Evolutionary conservation across 2,797 vertebrate genomes (phyloP).

Genomic region (Galago senegalensis): DNA sequence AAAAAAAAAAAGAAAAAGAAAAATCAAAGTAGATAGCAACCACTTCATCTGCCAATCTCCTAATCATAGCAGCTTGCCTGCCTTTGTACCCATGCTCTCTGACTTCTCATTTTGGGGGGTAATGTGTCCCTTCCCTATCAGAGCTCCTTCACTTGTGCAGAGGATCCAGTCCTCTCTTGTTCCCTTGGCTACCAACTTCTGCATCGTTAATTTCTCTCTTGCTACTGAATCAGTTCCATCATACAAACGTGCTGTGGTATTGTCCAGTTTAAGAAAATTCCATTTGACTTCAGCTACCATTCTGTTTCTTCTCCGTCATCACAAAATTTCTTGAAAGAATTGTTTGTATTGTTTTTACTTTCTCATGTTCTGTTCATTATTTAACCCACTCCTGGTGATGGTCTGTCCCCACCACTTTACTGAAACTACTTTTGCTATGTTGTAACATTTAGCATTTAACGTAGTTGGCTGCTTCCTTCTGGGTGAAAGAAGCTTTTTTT

Average conservation of each 20-base stretch:
- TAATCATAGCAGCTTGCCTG: constrained; percentile 1
- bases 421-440: background rate
- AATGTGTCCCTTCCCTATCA: background rate
- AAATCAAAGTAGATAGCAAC: background rate
- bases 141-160: background rate
- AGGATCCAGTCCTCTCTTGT: background rate
- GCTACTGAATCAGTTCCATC: background rate
- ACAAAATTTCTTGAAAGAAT: constrained; percentile 21
- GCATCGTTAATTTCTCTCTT: constrained; percentile 30
- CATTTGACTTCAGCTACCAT: background rate
- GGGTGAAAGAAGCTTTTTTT: background rate
- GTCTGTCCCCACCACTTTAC: background rate
- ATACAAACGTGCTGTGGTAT: background rate
- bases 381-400: background rate
- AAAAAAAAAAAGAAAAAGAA: no score
- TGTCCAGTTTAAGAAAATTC: background rate
- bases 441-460: background rate
- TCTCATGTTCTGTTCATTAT: background rate
- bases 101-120: background rate
- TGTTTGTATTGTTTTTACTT: background rate
- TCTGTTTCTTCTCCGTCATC: background rate
- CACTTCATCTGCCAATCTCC: background rate
- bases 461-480: background rate
- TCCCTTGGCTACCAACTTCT: background rate
- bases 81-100: background rate